Conservation (phyloP, 2,888 invertebrate genomes). For the Zaprionus bogoriensis region DNA sequence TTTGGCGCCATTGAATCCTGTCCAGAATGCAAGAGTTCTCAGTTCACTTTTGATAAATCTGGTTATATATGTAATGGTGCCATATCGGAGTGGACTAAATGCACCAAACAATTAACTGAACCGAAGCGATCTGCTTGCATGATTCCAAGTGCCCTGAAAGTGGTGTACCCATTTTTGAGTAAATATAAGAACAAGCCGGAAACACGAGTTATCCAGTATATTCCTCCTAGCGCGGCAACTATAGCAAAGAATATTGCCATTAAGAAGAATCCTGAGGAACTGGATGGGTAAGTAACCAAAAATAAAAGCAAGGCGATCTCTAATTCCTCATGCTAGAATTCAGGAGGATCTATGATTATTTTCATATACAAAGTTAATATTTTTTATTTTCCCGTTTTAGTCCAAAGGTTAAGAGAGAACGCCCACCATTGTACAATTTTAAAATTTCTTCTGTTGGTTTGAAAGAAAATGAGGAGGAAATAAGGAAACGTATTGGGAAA, state of each 20-base stretch:
- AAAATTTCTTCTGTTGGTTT: constrained; percentile 89
- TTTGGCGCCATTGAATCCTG: constrained; percentile 94
- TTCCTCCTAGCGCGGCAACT: constrained; percentile 83
- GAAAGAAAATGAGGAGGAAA: constrained; percentile 84
- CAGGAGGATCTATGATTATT: no score
- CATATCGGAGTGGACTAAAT: constrained; percentile 92
- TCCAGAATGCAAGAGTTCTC: constrained; percentile 89
- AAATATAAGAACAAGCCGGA: constrained; percentile 86
- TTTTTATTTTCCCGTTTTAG: constrained; percentile 72
- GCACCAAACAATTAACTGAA: constrained; percentile 87
- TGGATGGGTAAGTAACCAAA: constrained; percentile 74
- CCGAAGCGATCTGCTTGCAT: constrained; percentile 89
- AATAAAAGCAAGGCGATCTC: no score
- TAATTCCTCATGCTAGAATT: background rate
- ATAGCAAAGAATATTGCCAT: constrained; percentile 58
- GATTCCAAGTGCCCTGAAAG: constrained; percentile 86
- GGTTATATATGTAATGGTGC: constrained; percentile 93
- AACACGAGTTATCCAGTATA: constrained; percentile 85
- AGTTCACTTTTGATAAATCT: constrained; percentile 87
- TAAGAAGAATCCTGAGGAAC: constrained; percentile 77
- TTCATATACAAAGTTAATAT: background rate
- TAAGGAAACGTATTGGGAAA: constrained; percentile 88
- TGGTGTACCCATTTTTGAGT: constrained; percentile 85
- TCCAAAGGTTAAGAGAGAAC: constrained; percentile 86
- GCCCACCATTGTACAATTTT: constrained; percentile 89